Evolutionary conservation across 30 jellyfish, hydroid and myxozoan genomes (phyloP).

Genomic region (Clytia hemisphaerica): DNA sequence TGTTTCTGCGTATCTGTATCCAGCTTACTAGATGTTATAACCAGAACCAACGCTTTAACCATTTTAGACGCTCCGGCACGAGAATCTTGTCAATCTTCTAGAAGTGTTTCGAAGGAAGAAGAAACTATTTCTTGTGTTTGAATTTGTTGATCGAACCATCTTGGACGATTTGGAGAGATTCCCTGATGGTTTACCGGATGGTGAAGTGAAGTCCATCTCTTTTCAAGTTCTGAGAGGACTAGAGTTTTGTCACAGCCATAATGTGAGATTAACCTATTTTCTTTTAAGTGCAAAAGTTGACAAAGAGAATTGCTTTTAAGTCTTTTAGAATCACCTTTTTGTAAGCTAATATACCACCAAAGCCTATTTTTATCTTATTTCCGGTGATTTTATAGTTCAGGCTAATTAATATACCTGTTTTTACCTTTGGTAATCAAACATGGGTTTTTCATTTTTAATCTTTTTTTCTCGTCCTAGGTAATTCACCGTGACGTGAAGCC

Average conservation of each 20-base stretch:
- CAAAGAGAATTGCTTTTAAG: neutral
- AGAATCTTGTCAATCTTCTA: constrained; percentile 79
- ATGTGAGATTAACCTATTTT: constrained; percentile 49
- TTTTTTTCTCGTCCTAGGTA: constrained; percentile 38
- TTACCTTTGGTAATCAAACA: neutral
- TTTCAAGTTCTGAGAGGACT: constrained; percentile 91
- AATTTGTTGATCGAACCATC: constrained; percentile 89
- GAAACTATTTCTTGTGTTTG: constrained; percentile 82
- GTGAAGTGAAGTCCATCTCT: constrained; percentile 56
- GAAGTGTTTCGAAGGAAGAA: constrained; percentile 94
- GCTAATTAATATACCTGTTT: neutral
- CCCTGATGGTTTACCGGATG: constrained; percentile 84
- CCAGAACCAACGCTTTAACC: no score
- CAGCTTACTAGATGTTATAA: neutral
- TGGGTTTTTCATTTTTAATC: neutral
- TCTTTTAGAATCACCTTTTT: neutral
- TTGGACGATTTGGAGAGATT: constrained; percentile 82
- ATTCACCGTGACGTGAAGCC: constrained; percentile 97
- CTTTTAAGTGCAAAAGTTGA: neutral
- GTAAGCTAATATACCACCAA: neutral
- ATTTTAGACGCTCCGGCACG: constrained; percentile 92
- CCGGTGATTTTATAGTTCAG: no score
- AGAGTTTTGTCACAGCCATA: constrained; percentile 91
- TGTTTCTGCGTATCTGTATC: no score
- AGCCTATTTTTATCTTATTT: neutral